Evolutionary conservation across 2,113 vertebrate genomes (phyloP).

Genomic region (Bos indicus): DNA sequence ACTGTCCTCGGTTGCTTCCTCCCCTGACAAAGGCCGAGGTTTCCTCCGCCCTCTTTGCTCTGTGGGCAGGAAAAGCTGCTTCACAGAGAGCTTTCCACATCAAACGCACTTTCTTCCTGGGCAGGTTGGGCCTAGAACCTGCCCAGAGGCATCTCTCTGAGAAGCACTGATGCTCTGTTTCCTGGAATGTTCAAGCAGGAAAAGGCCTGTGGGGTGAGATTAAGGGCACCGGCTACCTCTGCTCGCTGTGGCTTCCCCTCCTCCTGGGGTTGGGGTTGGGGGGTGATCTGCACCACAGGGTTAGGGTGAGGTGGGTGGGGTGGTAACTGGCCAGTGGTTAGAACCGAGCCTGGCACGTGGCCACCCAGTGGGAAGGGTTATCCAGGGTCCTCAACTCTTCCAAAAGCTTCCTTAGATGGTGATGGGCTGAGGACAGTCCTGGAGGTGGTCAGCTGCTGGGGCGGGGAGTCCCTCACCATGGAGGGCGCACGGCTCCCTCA

Average conservation of each 20-base stretch:
- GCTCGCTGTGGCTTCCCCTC: background rate
- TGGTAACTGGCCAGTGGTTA: fast-evolving
- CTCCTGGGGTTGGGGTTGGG: fast-evolving
- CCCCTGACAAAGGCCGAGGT: background rate
- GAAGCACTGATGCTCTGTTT: background rate
- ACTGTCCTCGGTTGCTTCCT: background rate
- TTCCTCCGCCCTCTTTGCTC: fast-evolving
- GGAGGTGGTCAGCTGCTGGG: no score
- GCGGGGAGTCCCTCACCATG: fast-evolving
- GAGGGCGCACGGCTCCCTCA: fast-evolving
- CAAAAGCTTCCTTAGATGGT: background rate
- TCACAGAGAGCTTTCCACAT: background rate
- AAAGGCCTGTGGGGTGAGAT: background rate
- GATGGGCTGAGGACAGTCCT: fast-evolving
- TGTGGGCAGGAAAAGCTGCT: background rate
- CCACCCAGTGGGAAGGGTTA: background rate
- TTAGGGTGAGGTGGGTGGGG: background rate
- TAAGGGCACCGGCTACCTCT: background rate
- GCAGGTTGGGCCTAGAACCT: background rate
- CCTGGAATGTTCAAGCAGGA: background rate
- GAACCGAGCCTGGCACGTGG: background rate
- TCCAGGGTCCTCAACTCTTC: background rate
- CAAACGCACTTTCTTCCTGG: background rate
- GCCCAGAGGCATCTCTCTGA: background rate
- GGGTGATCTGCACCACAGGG: background rate